Evolutionary conservation across 53 echinoderm and acorn worm species (phyloP).

Genomic region (Astropecten irregularis): DNA sequence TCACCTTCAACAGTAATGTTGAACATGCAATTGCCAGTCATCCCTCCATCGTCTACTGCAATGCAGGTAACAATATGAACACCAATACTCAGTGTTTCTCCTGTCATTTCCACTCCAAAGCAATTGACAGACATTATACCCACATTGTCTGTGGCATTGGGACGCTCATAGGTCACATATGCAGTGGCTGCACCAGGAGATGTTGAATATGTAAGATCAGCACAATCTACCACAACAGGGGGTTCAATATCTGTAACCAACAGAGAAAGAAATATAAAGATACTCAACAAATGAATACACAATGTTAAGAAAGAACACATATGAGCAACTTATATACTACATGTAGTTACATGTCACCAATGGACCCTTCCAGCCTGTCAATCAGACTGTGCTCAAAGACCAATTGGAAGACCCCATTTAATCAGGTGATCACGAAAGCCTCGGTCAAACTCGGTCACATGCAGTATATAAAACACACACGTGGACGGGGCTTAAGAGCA

Average conservation of each 20-base stretch:
- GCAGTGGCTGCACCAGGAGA: constrained; percentile 16
- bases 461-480: too few species aligned
- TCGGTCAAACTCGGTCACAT: too few species aligned
- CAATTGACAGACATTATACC: background rate
- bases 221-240: background rate
- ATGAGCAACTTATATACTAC: too few species aligned
- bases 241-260: constrained; percentile 17
- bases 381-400: too few species aligned
- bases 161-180: background rate
- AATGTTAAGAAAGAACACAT: too few species aligned
- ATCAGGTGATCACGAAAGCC: too few species aligned
- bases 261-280: background rate
- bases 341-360: too few species aligned
- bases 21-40: background rate
- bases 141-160: constrained; percentile 8
- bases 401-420: too few species aligned
- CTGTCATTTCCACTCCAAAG: background rate
- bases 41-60: background rate
- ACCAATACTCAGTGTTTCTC: background rate
- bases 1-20: constrained; percentile 13
- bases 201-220: background rate
- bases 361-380: too few species aligned
- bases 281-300: background rate
- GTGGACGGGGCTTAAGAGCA: too few species aligned
- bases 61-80: background rate